A percentile compares a stretch with the other conserved stretches of the same genome.
phyloP scores from a whole-genome alignment of 2,113 vertebrate genomes.

The Urocynchramus pylzowi region DNA sequence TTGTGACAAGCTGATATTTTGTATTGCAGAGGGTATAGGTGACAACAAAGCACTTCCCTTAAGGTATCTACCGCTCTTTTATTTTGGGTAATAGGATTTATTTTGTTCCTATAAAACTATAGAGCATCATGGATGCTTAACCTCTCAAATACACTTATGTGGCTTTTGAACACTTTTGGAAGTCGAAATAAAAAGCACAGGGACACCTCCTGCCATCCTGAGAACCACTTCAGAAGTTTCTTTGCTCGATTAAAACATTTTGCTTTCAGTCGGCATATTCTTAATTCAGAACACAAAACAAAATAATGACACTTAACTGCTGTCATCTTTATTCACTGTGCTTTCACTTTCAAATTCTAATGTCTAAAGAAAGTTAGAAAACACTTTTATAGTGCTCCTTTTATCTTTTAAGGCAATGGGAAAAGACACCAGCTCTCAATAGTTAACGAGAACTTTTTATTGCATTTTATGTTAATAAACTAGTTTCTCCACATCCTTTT shows the following conservation, averaged over 20 bases:
- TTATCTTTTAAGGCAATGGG: not conserved
- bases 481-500: not conserved
- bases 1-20: not conserved
- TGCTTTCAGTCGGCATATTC: not conserved
- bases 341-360: not conserved
- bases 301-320: not conserved
- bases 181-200: not conserved
- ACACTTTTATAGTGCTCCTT: not conserved
- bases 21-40: not conserved
- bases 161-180: not conserved
- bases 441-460: not conserved
- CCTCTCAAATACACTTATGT: accelerated
- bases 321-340: not conserved
- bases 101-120: not conserved
- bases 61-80: not conserved
- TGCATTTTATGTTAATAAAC: not conserved
- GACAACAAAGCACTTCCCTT: conserved; percentile 12
- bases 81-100: not conserved
- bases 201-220: not conserved
- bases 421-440: not conserved
- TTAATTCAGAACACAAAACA: not conserved
- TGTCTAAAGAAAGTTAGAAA: not conserved
- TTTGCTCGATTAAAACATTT: not conserved
- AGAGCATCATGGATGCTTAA: not conserved
- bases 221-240: not conserved